Percentiles rank a stretch among this genome's conserved stretches.
phyloP scores from a whole-genome alignment of 2,888 invertebrate species.

The Cerastis rubricosa region DNA sequence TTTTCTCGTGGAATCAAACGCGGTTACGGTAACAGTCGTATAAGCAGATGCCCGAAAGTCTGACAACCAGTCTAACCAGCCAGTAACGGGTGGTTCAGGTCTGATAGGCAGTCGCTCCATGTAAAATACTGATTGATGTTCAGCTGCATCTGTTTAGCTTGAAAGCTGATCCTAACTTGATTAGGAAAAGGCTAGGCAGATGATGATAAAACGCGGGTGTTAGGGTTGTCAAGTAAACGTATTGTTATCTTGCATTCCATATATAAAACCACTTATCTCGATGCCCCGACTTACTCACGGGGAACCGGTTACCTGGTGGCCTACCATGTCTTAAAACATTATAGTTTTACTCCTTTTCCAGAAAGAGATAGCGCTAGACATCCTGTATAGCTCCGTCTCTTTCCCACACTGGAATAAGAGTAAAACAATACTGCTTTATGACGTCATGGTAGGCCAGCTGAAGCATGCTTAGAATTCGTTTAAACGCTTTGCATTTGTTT shows the following conservation, averaged over 20 bases:
- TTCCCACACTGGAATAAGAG: no score
- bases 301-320: no score
- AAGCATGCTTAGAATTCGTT: background rate
- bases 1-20: background rate
- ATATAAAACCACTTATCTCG: background rate
- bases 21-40: background rate
- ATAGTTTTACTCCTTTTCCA: no score
- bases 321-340: no score
- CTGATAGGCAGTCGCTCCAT: no score
- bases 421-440: no score
- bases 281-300: background rate
- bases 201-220: background rate
- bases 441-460: no score
- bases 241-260: background rate
- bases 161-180: background rate
- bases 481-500: background rate
- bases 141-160: background rate
- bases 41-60: background rate
- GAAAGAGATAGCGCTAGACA: no score
- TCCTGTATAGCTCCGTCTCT: no score
- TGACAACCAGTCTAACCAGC: no score
- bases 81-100: background rate
- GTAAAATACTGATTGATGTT: background rate
- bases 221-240: accelerated
- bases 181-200: background rate